These are phyloP conservation scores for Enteromius viviparus DNA, from an alignment of 2,797 vertebrate genomes.

Conservation along the genomic window DNA sequence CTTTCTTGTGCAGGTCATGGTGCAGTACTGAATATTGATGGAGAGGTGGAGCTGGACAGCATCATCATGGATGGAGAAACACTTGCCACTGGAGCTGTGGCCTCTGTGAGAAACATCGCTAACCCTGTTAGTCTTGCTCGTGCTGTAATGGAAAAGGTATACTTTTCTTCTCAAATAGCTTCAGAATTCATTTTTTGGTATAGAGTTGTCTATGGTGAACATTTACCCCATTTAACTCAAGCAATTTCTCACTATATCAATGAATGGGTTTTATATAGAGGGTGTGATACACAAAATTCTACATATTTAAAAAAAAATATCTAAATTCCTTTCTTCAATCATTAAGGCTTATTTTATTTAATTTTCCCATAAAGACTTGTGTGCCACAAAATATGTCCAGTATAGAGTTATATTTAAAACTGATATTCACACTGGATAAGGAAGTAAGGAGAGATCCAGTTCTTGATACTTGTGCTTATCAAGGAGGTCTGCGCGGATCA, in stretches of 20 bases:
- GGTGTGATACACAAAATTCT: background rate
- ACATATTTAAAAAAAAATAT: background rate
- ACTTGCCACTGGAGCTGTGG: conserved; percentile 73
- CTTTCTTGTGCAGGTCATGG: conserved; percentile 70
- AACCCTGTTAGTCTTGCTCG: conserved; percentile 78
- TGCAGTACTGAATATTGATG: conserved; percentile 75
- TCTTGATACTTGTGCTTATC: background rate
- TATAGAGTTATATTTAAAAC: background rate
- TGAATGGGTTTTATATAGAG: background rate
- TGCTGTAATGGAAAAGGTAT: conserved; percentile 77
- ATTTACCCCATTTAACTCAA: background rate
- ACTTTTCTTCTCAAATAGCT: conserved; percentile 2
- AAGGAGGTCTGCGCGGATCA: conserved; percentile 1
- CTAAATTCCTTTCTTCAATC: background rate
- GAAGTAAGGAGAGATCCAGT: conserved; percentile 4
- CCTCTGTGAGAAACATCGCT: conserved; percentile 76
- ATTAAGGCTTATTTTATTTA: background rate
- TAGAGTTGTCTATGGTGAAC: background rate
- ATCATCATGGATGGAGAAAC: conserved; percentile 79
- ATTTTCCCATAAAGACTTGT: background rate
- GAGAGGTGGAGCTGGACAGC: conserved; percentile 78
- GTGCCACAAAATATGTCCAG: conserved; percentile 1
- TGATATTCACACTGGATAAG: background rate
- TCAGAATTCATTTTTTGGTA: background rate
- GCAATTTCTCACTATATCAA: background rate